Evolutionary conservation across 2,797 vertebrate genomes (phyloP).

Genomic region (Craterocephalus amniculus): DNA sequence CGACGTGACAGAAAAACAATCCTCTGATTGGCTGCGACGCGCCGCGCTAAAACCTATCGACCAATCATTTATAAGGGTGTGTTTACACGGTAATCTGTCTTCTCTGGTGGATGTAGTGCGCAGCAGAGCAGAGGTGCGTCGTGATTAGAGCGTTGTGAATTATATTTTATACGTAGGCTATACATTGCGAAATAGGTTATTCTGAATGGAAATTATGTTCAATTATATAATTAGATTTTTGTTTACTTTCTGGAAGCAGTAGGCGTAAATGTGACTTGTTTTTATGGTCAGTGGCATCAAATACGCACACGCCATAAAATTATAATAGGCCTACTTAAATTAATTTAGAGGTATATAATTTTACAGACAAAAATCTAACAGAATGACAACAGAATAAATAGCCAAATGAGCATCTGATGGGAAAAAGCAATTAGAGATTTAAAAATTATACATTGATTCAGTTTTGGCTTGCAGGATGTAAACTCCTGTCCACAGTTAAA

Average conservation of each 20-base stretch:
- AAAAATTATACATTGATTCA: background rate
- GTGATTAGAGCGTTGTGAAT: background rate
- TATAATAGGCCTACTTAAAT: no score
- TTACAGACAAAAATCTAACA: background rate
- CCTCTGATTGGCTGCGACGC: constrained; percentile 77
- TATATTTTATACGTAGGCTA: background rate
- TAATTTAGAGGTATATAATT: no score
- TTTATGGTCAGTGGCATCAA: background rate
- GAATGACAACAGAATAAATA: background rate
- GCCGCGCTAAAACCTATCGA: constrained; percentile 79
- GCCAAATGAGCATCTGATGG: background rate
- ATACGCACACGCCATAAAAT: background rate
- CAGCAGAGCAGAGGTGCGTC: constrained; percentile 22
- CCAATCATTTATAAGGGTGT: constrained; percentile 76
- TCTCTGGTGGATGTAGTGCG: constrained; percentile 28
- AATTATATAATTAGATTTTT: background rate
- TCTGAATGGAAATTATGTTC: background rate
- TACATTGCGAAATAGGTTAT: background rate
- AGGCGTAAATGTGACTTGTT: background rate
- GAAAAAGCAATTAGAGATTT: background rate
- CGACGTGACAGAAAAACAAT: constrained; percentile 81
- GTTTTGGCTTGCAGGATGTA: background rate
- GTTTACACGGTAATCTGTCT: constrained; percentile 47
- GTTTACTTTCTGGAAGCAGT: background rate
- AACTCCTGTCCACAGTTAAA: no score